Conservation (phyloP, 1,140 invertebrate species). For the Papilio polyxenes region DNA sequence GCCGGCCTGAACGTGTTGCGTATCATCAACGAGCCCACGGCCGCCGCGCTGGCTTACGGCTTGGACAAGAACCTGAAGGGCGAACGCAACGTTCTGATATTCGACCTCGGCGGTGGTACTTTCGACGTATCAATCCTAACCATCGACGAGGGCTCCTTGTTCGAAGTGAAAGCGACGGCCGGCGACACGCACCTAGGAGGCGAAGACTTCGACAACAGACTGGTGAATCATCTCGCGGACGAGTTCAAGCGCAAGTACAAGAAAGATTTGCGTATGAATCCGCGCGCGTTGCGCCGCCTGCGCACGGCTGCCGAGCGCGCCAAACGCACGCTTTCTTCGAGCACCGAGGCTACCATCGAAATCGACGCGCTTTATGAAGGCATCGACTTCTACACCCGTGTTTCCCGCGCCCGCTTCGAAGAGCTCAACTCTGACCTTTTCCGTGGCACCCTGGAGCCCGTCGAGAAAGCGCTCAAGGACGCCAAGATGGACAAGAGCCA, state of each 20-base stretch:
- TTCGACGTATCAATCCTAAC: neutral
- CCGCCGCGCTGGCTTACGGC: slow-evolving; percentile 38
- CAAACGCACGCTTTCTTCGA: slow-evolving; percentile 72
- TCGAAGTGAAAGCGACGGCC: slow-evolving; percentile 84
- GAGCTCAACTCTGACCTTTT: slow-evolving; percentile 74
- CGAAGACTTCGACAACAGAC: slow-evolving; percentile 49
- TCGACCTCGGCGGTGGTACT: slow-evolving; percentile 77
- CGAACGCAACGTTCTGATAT: slow-evolving; percentile 70
- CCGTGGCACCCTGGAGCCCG: slow-evolving; percentile 70
- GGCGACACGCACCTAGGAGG: slow-evolving; percentile 82
- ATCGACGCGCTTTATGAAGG: slow-evolving; percentile 48
- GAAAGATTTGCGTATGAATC: too few relatives aligned
- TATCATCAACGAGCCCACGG: slow-evolving; percentile 36
- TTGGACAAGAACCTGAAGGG: slow-evolving; percentile 35
- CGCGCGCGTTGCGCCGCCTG: slow-evolving; percentile 50
- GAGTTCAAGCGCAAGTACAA: too few relatives aligned
- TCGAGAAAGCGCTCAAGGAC: too few relatives aligned
- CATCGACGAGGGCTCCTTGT: slow-evolving; percentile 56
- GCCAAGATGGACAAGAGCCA: slow-evolving; percentile 64
- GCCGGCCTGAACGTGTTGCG: slow-evolving; percentile 38
- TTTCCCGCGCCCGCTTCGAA: slow-evolving; percentile 68
- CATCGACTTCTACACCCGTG: slow-evolving; percentile 69
- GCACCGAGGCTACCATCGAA: slow-evolving; percentile 72
- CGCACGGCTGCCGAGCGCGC: slow-evolving; percentile 81
- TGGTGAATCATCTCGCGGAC: too few relatives aligned